Base-by-base conservation (phyloP, 1,140 invertebrate species). In the Temnothorax nylanderi region DNA sequence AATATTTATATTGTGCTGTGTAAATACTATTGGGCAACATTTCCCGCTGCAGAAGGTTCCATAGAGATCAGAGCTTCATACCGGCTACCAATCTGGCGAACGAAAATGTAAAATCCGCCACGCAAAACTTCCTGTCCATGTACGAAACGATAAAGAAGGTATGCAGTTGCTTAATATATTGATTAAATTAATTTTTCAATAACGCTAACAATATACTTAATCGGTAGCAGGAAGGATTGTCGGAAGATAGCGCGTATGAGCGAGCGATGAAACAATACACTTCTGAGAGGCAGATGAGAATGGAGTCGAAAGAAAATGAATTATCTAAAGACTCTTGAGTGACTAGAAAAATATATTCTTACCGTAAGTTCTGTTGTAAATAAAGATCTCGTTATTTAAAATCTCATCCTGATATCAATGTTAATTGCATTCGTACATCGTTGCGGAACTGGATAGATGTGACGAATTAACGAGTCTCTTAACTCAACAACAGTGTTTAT, bases 121-220 rank as follows among this genome's bases (percentile, higher is more conserved):
- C 96, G 5, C 96, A 97, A 93, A 95, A 94, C 78, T 96, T 97
- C 90, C 91, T 97, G 5, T 92, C 96, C 54, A 95, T 95, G 49
- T 97, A 97, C 90, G 93, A 96, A 11, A 94, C 96, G 77, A 89
- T 97, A 18, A 94, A 96, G 90, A 80, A 92, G 89, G 93, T 93
- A 87, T 16, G 18, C 10, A 34, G 34, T 60, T 21, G 60, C 11
- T 64, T 13, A 10, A 74, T 72, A 54, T 32, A 54, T 26, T 34
- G 51, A 62, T 65, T 10, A 32, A 26, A 51, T 81, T 21, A 41
- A 47, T 47, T 69, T 26, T 65, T 13, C 13, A 71, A 49, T n/a
- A 80, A 21, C 69, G 62, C 13, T 44, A 21, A 72, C 37, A 72
- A 32, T 62, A 6, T 32, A 69, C 58, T 65, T 21, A 67, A 60